Percentiles rank a stretch among this genome's conserved stretches.
Evolutionary conservation across 2,888 invertebrate species (phyloP).

Genomic region (Apotomis capreana): DNA sequence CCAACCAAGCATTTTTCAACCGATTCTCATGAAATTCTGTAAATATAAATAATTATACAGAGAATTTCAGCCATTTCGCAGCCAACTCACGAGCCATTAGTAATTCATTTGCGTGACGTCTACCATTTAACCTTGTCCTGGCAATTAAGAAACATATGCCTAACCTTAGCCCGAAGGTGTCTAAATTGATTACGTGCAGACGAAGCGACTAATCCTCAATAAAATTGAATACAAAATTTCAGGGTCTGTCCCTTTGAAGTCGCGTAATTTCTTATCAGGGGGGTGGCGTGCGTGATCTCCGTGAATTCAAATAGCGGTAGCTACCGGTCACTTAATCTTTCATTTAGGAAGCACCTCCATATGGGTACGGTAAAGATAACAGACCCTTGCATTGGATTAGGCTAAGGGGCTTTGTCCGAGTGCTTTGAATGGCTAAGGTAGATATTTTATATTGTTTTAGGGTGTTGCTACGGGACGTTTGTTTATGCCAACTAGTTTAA

Average conservation of each 20-base stretch:
- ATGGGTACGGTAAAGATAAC: constrained; percentile 56
- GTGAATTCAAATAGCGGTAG: constrained; percentile 57
- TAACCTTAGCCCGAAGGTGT: not conserved
- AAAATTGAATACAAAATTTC: constrained; percentile 36
- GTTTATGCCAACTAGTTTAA: constrained; percentile 25
- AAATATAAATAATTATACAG: too few relatives aligned
- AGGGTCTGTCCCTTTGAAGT: constrained; percentile 36
- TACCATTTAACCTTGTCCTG: too few relatives aligned
- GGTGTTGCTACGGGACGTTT: constrained; percentile 21
- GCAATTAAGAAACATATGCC: not conserved
- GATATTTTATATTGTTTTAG: constrained; percentile 41
- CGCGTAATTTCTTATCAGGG: constrained; percentile 39
- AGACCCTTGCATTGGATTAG: constrained; percentile 49
- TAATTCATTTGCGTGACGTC: not conserved
- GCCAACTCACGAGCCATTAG: too few relatives aligned
- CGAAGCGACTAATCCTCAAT: constrained; percentile 27
- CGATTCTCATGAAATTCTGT: too few relatives aligned
- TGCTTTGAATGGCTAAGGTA: constrained; percentile 43
- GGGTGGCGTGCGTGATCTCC: constrained; percentile 52
- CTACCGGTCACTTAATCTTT: constrained; percentile 68
- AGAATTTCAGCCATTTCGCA: too few relatives aligned
- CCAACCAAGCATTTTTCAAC: too few relatives aligned
- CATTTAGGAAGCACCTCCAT: constrained; percentile 57
- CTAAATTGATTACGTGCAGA: constrained; percentile 7
- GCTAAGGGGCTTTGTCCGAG: constrained; percentile 55